phyloP scores from a whole-genome alignment of 2,797 vertebrate species.

The Hydrophis major region DNA sequence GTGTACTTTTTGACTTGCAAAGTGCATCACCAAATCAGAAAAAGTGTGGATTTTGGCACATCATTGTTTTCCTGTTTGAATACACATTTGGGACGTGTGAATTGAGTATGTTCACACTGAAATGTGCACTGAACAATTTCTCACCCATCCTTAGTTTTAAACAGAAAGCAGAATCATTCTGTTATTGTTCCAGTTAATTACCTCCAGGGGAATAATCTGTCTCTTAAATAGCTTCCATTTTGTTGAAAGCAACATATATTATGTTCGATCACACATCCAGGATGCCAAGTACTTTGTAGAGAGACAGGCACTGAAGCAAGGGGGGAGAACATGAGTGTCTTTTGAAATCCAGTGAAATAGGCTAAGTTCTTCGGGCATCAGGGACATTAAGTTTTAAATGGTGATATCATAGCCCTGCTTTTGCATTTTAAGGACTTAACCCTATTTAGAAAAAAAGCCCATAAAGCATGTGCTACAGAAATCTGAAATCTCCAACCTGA shows the following conservation, averaged over 20 bases:
- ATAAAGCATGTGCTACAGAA: background rate
- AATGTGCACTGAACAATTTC: background rate
- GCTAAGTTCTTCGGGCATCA: background rate
- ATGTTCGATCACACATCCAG: background rate
- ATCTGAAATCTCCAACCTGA: background rate
- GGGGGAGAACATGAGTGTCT: background rate
- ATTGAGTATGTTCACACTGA: background rate
- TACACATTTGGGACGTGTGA: background rate
- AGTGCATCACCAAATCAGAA: background rate
- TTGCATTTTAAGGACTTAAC: background rate
- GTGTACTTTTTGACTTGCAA: background rate
- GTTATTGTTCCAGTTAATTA: conserved; percentile 7
- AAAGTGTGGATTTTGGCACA: background rate
- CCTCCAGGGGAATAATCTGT: conserved; percentile 1
- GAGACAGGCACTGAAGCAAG: background rate
- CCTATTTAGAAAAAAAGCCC: background rate
- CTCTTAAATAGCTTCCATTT: background rate
- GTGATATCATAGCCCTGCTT: background rate
- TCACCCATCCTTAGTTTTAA: background rate
- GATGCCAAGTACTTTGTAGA: background rate
- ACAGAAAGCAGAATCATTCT: background rate
- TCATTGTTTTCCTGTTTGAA: background rate
- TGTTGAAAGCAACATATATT: conserved; percentile 4
- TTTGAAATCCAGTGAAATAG: background rate
- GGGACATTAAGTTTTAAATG: background rate